Base-by-base conservation (phyloP, 1,140 invertebrate species). In the Drosophila guanche region DNA sequence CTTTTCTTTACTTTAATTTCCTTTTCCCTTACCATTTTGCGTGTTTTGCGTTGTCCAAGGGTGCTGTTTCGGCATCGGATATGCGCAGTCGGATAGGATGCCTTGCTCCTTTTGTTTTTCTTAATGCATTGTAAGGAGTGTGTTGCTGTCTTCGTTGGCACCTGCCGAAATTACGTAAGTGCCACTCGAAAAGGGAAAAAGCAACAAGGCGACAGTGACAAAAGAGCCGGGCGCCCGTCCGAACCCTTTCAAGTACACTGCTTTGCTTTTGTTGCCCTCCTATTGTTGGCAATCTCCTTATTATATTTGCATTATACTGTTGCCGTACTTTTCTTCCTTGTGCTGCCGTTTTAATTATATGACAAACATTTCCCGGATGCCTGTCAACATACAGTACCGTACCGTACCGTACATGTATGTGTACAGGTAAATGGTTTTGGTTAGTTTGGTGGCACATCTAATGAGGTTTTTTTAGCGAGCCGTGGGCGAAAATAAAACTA, bases 101-200 rank as follows among this genome's bases (percentile, higher is more conserved):
- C 54, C 50, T 40, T 70, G 8, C 14, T 72, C 41, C 63, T 63
- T 68, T 81, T 77, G 79, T 83, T 70, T 69, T 67, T 47, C 47
- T 60, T 55, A 57, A 47, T 51, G 61, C 75, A 71, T 84, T 83
- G 63, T 67, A 27, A 46, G 37, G 61, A 80, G 54, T 77, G 62
- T 67, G 48, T 60, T 56, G 62, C 61, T 74, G 62, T 62, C 72
- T 23, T 63, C 43, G 12, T 61, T 50, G 65, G 66, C 79, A 84
- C 79, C 79, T 83, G 79, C 81, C 79, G 58, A 83, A 83, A 83
- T 78, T 84, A 75, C 71, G 79, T 71, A 83, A 84, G 79, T 79
- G 79, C 78, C 79, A 78, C 75, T 83, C 56, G 60, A 83, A 60
- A 59, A 53, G 55, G 48, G 47, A 70, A 66, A 59, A 22, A 54